Conservation (phyloP, 1,140 invertebrate genomes). For the Meteorus sp. region DNA sequence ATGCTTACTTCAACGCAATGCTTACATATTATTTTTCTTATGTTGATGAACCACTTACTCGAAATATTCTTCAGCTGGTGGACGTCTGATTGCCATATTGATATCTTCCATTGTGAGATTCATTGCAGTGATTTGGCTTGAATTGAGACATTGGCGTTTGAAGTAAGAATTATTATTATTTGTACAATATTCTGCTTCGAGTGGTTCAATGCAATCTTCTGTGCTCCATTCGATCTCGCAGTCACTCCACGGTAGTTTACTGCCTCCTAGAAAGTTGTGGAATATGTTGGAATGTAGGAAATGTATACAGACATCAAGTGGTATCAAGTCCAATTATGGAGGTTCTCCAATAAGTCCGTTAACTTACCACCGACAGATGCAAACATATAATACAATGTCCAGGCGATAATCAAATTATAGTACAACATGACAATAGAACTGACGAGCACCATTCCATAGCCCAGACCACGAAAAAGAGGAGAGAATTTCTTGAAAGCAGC, state of each 20-base stretch:
- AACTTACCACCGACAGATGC: slow-evolving; percentile 69
- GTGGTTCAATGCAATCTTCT: slow-evolving; percentile 70
- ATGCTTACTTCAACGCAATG: too few relatives aligned
- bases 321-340: too few relatives aligned
- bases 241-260: slow-evolving; percentile 75
- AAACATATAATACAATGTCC: slow-evolving; percentile 83
- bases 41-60: slow-evolving; percentile 62
- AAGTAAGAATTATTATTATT: slow-evolving; percentile 70
- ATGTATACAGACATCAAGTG: too few relatives aligned
- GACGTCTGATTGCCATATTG: slow-evolving; percentile 62
- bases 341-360: slow-evolving; percentile 21
- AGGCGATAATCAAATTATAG: slow-evolving; percentile 85
- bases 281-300: too few relatives aligned
- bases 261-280: slow-evolving; percentile 36
- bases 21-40: slow-evolving; percentile 11
- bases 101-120: slow-evolving; percentile 50
- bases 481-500: slow-evolving; percentile 72
- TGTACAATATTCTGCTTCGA: slow-evolving; percentile 63
- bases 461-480: slow-evolving; percentile 71
- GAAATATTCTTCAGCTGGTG: slow-evolving; percentile 84
- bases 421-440: slow-evolving; percentile 82
- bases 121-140: slow-evolving; percentile 48
- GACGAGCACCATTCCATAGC: slow-evolving; percentile 82
- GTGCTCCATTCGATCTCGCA: slow-evolving; percentile 78
- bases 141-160: slow-evolving; percentile 59